phyloP scores from a whole-genome alignment of 1,140 invertebrate species.

The Eufriesea mexicana region DNA sequence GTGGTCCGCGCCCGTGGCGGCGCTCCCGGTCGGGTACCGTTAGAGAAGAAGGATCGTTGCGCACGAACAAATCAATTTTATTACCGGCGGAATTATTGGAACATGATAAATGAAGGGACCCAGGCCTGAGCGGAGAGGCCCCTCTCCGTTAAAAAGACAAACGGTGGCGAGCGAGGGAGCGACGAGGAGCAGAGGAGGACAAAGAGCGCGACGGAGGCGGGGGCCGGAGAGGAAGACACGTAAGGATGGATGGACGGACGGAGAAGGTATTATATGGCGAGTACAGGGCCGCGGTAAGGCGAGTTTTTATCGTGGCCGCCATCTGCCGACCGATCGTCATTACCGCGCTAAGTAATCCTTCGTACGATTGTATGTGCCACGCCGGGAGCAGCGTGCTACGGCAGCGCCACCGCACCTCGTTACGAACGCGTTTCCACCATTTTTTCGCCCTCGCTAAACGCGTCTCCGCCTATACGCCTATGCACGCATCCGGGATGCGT shows the following conservation, averaged over 20 bases:
- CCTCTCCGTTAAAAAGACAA: constrained; percentile 36
- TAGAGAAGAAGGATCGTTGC: constrained; percentile 6
- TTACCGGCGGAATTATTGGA: constrained; percentile 35
- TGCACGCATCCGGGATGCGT: too few species aligned
- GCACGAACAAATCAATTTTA: constrained; percentile 35
- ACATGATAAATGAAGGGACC: constrained; percentile 38
- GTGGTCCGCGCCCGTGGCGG: not conserved
- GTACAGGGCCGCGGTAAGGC: constrained; percentile 71
- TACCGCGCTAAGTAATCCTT: constrained; percentile 80
- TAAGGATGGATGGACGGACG: constrained; percentile 68
- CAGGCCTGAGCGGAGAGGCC: constrained; percentile 13
- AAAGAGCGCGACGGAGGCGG: not conserved
- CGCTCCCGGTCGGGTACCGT: constrained; percentile 9
- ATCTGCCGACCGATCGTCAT: constrained; percentile 81
- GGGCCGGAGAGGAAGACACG: constrained; percentile 30
- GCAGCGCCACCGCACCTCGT: constrained; percentile 57
- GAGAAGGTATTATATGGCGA: constrained; percentile 76
- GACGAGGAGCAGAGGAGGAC: constrained; percentile 7
- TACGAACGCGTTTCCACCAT: constrained; percentile 54
- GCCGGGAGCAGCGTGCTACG: constrained; percentile 29
- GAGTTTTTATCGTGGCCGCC: constrained; percentile 80
- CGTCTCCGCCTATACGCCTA: constrained; percentile 8
- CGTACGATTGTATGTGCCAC: constrained; percentile 66
- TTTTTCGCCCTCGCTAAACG: constrained; percentile 54
- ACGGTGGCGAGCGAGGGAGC: constrained; percentile 26